Percentiles rank a stretch among this genome's conserved stretches.
Conservation (phyloP, 2,113 vertebrate genomes). For the Ramphastos sulfuratus region DNA sequence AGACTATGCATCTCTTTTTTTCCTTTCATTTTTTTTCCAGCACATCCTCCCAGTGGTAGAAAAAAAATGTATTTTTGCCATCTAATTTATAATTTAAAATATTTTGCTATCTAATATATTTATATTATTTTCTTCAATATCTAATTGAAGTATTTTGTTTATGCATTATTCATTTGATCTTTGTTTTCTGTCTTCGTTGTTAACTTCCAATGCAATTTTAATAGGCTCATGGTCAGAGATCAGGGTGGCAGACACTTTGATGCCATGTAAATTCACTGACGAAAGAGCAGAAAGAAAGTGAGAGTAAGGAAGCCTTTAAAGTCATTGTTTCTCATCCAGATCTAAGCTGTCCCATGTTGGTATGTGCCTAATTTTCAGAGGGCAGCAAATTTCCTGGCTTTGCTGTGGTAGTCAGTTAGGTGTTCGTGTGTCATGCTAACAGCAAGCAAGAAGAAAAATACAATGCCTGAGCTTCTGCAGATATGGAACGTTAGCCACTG, state of each 20-base stretch:
- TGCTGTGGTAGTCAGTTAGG: neutral
- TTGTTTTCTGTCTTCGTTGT: constrained; percentile 51
- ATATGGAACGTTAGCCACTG: neutral
- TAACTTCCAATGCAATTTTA: constrained; percentile 65
- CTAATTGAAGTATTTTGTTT: constrained; percentile 60
- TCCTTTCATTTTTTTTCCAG: neutral
- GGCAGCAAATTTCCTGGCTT: neutral
- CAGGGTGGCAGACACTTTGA: constrained; percentile 28
- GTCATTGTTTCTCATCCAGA: neutral
- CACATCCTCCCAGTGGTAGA: neutral
- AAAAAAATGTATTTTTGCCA: neutral
- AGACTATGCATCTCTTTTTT: constrained; percentile 2
- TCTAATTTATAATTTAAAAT: constrained; percentile 52
- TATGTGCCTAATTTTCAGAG: neutral
- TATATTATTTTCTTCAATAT: constrained; percentile 56
- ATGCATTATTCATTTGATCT: constrained; percentile 68
- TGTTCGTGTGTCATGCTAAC: neutral
- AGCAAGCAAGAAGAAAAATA: neutral
- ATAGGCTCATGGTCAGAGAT: constrained; percentile 56
- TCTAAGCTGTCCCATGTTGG: neutral
- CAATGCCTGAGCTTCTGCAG: neutral
- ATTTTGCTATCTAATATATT: constrained; percentile 54
- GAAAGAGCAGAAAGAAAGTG: neutral
- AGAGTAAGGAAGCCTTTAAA: constrained; percentile 6
- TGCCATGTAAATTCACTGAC: neutral